Conservation (phyloP, 2,113 vertebrate genomes). For the Pachyramphus minor region DNA sequence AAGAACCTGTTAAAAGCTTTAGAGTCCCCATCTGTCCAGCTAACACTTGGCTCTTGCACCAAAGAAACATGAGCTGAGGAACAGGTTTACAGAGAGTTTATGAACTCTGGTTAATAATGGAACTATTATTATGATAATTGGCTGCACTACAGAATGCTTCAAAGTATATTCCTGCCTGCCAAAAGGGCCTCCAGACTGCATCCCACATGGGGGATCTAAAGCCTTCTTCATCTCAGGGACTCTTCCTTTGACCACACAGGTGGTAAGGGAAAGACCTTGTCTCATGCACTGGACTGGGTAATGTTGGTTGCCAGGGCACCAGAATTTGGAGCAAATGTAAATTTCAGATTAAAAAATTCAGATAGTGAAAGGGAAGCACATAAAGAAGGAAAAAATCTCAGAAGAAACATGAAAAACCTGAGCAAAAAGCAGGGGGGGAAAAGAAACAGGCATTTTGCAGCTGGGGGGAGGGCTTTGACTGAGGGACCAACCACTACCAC, state of each 20-base stretch:
- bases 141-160: not conserved
- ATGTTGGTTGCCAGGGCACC: not conserved
- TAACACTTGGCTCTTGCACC: not conserved
- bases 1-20: not conserved
- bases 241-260: not conserved
- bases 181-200: not conserved
- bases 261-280: not conserved
- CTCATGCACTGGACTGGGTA: not conserved
- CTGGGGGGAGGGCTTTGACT: not conserved
- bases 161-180: not conserved
- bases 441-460: not conserved
- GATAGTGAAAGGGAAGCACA: not conserved
- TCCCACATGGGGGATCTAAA: not conserved
- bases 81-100: constrained; percentile 36
- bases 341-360: not conserved
- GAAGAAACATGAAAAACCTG: not conserved
- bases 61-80: constrained; percentile 41
- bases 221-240: not conserved
- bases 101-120: constrained; percentile 48
- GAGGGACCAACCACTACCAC: not conserved
- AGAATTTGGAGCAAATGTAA: not conserved
- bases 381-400: not conserved
- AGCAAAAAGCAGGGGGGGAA: not conserved
- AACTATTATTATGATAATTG: constrained; percentile 34
- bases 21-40: not conserved